Conservation (phyloP, 1,140 invertebrate genomes). For the Hermatobates lingyangjiaoensis region DNA sequence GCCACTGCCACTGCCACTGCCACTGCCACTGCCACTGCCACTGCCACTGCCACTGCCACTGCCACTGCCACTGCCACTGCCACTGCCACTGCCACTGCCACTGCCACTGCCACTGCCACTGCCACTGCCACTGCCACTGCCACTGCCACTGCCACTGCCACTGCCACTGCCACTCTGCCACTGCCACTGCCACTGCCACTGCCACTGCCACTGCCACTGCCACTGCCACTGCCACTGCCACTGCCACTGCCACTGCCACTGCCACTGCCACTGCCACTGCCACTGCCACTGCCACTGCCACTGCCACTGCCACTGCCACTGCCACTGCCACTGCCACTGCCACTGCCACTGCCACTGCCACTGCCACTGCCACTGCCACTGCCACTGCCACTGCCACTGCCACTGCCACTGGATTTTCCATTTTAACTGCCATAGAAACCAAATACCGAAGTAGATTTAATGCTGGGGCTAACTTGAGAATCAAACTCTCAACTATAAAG, state of each 20-base stretch:
- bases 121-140: slow-evolving; percentile 1
- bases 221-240: slow-evolving; percentile 2
- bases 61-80: not conserved
- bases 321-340: slow-evolving; percentile 4
- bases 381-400: not conserved
- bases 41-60: slow-evolving; percentile 6
- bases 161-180: not conserved
- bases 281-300: slow-evolving; percentile 5
- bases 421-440: too few relatives aligned
- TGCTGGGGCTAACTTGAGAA: too few relatives aligned
- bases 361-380: not conserved
- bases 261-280: slow-evolving; percentile 4
- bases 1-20: slow-evolving; percentile 4
- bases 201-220: slow-evolving; percentile 4
- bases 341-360: slow-evolving; percentile 1
- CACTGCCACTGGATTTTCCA: too few relatives aligned
- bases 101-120: not conserved
- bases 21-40: not conserved
- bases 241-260: slow-evolving; percentile 5
- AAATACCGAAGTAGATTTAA: too few relatives aligned
- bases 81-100: not conserved
- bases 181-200: slow-evolving; percentile 3
- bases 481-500: too few relatives aligned
- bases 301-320: slow-evolving; percentile 3
- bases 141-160: slow-evolving; percentile 1